phyloP scores from a whole-genome alignment of 2,797 vertebrate genomes.

The Knipowitschia caucasica region DNA sequence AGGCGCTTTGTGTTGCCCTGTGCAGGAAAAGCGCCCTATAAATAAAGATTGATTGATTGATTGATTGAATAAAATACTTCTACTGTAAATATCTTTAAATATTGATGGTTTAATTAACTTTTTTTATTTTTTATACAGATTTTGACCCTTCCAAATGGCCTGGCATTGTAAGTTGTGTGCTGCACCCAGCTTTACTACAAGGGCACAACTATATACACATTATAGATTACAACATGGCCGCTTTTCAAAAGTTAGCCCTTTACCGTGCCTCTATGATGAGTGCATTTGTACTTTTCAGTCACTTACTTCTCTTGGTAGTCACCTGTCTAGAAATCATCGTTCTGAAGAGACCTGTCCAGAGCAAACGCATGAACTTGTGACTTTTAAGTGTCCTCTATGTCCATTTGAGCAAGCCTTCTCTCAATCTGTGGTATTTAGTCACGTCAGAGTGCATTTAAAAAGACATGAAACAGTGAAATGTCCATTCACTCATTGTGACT shows the following conservation, averaged over 20 bases:
- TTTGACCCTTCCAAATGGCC: neutral
- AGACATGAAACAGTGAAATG: neutral
- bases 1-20: too few species aligned
- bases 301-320: neutral
- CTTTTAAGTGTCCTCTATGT: constrained; percentile 6
- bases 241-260: neutral
- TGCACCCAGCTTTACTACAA: neutral
- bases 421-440: neutral
- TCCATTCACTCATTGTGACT: constrained; percentile 3
- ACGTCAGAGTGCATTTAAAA: neutral
- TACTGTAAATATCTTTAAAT: neutral
- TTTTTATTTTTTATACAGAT: neutral
- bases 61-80: too few species aligned
- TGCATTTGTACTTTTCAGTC: neutral
- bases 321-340: neutral
- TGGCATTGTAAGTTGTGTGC: neutral
- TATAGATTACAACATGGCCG: neutral
- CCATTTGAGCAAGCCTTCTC: constrained; percentile 14
- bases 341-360: neutral
- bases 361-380: neutral
- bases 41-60: too few species aligned
- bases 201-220: neutral
- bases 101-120: too few species aligned
- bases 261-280: neutral
- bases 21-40: too few species aligned